phyloP scores from a whole-genome alignment of 2,888 invertebrate species.

The Deroplatys truncata region DNA sequence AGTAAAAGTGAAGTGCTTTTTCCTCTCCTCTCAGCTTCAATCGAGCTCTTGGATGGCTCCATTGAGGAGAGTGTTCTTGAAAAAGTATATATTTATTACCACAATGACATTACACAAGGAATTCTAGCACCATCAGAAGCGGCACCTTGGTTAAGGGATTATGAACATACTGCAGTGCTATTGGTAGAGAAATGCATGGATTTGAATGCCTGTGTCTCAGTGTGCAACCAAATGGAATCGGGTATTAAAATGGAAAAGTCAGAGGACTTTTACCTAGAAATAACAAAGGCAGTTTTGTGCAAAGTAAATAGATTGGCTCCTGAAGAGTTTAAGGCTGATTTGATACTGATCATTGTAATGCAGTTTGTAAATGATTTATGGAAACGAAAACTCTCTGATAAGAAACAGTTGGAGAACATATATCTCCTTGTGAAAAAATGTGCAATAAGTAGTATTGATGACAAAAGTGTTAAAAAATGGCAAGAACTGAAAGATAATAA shows the following conservation, averaged over 20 bases:
- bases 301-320: background rate
- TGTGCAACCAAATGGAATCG: background rate
- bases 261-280: background rate
- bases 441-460: background rate
- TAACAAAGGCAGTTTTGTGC: background rate
- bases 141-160: conserved; percentile 47
- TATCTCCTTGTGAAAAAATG: background rate
- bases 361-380: background rate
- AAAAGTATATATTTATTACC: conserved; percentile 56
- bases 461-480: conserved; percentile 22
- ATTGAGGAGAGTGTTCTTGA: conserved; percentile 48
- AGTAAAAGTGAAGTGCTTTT: background rate
- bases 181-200: conserved; percentile 58
- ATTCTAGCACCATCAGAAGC: conserved; percentile 67
- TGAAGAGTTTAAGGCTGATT: background rate
- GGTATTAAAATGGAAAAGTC: background rate
- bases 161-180: conserved; percentile 54
- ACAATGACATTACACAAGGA: conserved; percentile 58
- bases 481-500: conserved; percentile 38
- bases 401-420: background rate
- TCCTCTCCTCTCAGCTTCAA: conserved; percentile 48
- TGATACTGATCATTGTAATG: background rate
- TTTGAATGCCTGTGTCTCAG: conserved; percentile 2
- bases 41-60: conserved; percentile 48
- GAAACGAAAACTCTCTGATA: background rate